A percentile compares a stretch with the other conserved stretches of the same genome.
Conservation (phyloP, 2,113 vertebrate species). For the Eidolon helvum region DNA sequence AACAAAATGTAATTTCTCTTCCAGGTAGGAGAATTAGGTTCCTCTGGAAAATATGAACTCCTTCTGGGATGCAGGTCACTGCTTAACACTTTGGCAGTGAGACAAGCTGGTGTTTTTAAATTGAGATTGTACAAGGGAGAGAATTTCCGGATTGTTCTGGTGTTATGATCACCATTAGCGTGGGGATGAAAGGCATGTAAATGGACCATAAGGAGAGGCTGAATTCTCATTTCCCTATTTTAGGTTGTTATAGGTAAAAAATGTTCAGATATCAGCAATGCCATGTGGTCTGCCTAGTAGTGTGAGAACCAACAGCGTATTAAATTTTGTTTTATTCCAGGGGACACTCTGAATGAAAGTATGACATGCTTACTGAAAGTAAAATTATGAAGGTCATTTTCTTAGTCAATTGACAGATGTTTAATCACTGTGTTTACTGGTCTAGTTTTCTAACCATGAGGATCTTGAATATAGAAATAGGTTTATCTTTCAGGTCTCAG, state of each 20-base stretch:
- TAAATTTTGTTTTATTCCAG: not conserved
- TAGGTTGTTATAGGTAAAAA: not conserved
- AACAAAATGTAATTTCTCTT: not conserved
- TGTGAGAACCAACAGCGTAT: not conserved
- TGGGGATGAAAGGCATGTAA: not conserved
- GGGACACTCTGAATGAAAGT: not conserved
- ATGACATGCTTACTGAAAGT: not conserved
- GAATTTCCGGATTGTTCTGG: not conserved
- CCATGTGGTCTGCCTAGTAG: not conserved
- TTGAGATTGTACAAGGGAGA: not conserved
- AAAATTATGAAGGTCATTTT: not conserved
- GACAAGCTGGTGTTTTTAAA: not conserved
- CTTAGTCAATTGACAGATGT: not conserved
- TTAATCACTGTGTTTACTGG: not conserved
- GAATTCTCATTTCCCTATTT: not conserved
- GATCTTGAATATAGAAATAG: not conserved
- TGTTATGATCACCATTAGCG: not conserved
- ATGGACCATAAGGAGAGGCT: not conserved
- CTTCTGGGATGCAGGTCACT: not conserved
- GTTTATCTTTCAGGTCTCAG: not conserved
- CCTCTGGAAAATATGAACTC: not conserved
- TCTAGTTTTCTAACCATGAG: not conserved
- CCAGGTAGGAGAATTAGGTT: not conserved
- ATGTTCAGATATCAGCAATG: not conserved
- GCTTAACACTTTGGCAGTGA: not conserved